phyloP scores from a whole-genome alignment of 2,888 invertebrate species.

The Rhogogaster chlorosoma region DNA sequence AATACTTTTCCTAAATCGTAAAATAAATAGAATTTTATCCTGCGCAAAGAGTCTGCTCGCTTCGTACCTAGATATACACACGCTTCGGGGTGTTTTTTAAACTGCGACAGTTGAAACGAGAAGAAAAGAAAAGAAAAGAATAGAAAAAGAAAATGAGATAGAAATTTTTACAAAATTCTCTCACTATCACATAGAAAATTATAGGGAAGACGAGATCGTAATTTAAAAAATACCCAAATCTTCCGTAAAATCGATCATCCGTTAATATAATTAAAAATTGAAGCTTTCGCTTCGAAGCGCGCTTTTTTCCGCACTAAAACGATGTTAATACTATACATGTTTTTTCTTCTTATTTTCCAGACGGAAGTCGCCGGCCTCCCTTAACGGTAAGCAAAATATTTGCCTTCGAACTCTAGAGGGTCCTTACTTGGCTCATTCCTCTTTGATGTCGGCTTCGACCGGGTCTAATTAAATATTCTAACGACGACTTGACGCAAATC shows the following conservation, averaged over 20 bases:
- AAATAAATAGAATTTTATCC: background rate
- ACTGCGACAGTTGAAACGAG: background rate
- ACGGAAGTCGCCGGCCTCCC: background rate
- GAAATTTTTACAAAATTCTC: background rate
- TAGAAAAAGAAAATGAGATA: background rate
- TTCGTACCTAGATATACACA: too few species aligned
- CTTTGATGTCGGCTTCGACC: conserved; percentile 4
- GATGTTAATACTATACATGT: background rate
- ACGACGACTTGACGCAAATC: conserved; percentile 12
- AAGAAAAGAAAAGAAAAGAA: background rate
- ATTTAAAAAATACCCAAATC: background rate
- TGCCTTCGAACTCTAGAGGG: background rate
- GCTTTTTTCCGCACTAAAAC: background rate
- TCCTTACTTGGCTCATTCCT: background rate
- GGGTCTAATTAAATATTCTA: conserved; percentile 23
- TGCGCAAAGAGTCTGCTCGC: background rate
- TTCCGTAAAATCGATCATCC: background rate
- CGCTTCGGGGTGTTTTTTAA: too few species aligned
- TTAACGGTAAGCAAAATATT: conserved; percentile 27
- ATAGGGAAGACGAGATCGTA: background rate
- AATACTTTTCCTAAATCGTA: conserved; percentile 31
- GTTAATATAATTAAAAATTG: background rate
- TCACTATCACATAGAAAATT: background rate
- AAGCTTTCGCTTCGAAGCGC: background rate
- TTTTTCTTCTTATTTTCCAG: conserved; percentile 3